Evolutionary conservation across 2,797 vertebrate species (phyloP).

Genomic region (Sebastes nivosus): DNA sequence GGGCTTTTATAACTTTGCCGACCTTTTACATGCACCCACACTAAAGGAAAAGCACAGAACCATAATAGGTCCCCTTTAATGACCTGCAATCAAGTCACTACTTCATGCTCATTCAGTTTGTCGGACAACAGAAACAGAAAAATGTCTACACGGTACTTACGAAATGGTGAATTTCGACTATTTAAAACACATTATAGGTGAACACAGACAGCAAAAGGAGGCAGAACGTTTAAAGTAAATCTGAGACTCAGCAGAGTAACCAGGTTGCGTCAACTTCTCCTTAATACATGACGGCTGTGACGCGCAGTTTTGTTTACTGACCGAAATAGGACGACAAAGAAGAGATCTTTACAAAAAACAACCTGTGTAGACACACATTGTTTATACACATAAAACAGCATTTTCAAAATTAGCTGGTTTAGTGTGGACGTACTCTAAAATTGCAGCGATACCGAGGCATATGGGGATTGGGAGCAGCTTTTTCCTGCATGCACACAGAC

Average conservation of each 20-base stretch:
- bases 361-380: not conserved
- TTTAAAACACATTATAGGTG: not conserved
- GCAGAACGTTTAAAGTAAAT: not conserved
- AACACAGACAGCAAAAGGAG: not conserved
- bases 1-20: too few species aligned
- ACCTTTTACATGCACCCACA: too few species aligned
- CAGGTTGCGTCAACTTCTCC: not conserved
- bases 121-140: not conserved
- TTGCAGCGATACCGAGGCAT: conserved; percentile 16
- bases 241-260: not conserved
- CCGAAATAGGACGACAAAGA: not conserved
- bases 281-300: not conserved
- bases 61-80: not conserved
- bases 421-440: not conserved
- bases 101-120: not conserved
- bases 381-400: not conserved
- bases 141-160: not conserved
- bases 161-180: not conserved
- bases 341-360: not conserved
- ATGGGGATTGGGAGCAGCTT: conserved; percentile 22
- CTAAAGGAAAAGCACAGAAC: too few species aligned
- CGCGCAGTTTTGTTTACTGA: not conserved
- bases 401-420: conserved; percentile 4
- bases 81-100: not conserved
- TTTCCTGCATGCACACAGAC: conserved; percentile 14